phyloP scores from a whole-genome alignment of 2,113 vertebrate genomes.

The Cranoglanis bouderius region DNA sequence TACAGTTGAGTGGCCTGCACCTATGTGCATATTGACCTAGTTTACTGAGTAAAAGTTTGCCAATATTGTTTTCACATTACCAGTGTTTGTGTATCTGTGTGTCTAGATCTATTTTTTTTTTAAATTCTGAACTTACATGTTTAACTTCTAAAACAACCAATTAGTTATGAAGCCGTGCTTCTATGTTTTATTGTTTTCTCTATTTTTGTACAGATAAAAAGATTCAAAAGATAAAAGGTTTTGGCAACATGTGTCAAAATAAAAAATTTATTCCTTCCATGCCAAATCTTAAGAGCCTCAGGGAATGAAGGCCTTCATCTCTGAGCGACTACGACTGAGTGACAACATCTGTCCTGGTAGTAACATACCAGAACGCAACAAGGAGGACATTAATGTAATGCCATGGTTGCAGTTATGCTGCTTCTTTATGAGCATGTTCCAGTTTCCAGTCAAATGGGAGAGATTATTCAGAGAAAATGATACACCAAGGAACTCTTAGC shows the following conservation, averaged over 20 bases:
- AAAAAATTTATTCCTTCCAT: background rate
- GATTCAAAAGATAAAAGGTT: background rate
- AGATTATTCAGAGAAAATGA: conserved; percentile 40
- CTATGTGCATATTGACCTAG: background rate
- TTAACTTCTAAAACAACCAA: background rate
- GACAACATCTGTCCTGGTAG: background rate
- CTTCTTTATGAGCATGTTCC: conserved; percentile 9
- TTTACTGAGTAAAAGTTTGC: background rate
- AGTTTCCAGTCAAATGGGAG: conserved; percentile 27
- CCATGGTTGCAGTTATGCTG: conserved; percentile 7
- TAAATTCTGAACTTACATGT: background rate
- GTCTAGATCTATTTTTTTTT: too few species aligned
- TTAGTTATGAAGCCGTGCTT: background rate
- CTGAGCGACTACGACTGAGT: background rate
- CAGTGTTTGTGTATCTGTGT: background rate
- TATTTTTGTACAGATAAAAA: background rate
- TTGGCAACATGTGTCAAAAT: conserved; percentile 9
- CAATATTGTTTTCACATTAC: background rate
- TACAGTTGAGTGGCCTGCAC: background rate
- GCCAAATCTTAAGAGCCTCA: background rate
- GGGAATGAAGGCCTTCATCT: background rate
- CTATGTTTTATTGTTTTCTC: background rate
- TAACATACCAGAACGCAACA: background rate
- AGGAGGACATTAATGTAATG: background rate
- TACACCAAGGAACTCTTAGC: conserved; percentile 27